phyloP scores from a whole-genome alignment of 2,888 invertebrate species.

The Ennomos quercinarius region DNA sequence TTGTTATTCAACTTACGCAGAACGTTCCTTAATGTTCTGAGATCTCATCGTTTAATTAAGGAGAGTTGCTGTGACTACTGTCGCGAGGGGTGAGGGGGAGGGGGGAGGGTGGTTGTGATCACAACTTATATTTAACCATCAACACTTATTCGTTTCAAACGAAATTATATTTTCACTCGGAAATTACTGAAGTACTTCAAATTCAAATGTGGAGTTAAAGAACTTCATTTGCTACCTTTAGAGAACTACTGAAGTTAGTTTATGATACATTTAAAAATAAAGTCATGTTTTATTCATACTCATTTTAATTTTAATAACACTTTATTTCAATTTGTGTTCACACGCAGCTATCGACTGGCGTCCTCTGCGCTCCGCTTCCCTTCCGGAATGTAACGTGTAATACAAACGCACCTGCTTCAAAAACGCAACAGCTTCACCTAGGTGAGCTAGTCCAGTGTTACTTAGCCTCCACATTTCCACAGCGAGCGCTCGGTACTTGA shows the following conservation, averaged over 20 bases:
- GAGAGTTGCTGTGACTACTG: too few species aligned
- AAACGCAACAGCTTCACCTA: not conserved
- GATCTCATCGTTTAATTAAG: too few species aligned
- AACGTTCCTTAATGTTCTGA: too few species aligned
- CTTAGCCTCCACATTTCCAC: not conserved
- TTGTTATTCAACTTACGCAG: too few species aligned
- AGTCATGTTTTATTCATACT: not conserved
- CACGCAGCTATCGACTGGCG: not conserved
- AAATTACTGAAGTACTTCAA: not conserved
- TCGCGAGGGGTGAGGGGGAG: too few species aligned
- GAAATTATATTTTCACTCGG: not conserved
- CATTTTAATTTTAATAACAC: not conserved
- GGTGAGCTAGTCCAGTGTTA: too few species aligned
- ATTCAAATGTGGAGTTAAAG: not conserved
- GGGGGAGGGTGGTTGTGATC: too few species aligned
- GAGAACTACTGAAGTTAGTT: too few species aligned
- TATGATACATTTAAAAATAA: not conserved
- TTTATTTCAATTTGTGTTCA: conserved; percentile 12
- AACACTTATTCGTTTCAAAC: not conserved
- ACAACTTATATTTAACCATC: not conserved
- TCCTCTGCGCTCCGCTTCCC: too few species aligned
- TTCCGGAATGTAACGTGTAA: too few species aligned
- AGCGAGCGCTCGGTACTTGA: not conserved
- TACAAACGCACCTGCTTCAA: too few species aligned
- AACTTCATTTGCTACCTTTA: too few species aligned